Conservation (phyloP, 2,888 invertebrate species). For the Copidosoma aretas region DNA sequence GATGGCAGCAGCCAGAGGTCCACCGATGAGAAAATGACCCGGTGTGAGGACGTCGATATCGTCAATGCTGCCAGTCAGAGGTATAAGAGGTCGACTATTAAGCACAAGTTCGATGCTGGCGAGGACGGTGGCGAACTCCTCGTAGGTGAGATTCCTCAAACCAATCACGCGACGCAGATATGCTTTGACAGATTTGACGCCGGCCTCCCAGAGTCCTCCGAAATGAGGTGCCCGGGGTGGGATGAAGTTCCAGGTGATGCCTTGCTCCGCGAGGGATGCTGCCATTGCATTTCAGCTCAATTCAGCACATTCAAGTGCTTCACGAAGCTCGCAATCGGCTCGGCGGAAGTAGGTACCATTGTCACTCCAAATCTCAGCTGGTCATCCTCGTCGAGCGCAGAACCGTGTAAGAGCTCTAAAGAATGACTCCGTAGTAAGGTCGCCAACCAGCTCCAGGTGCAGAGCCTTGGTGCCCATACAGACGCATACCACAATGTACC, state of each 20-base stretch:
- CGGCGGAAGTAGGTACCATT: neutral
- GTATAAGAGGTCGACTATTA: neutral
- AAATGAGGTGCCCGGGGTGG: neutral
- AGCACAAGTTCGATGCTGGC: neutral
- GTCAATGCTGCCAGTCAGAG: neutral
- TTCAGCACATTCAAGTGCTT: neutral
- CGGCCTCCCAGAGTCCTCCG: neutral
- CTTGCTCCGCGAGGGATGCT: neutral
- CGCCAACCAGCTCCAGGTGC: conserved; percentile 6
- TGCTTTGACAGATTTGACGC: neutral
- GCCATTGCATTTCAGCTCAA: neutral
- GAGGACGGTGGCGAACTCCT: neutral
- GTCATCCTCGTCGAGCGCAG: conserved; percentile 45
- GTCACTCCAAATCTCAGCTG: conserved; percentile 2
- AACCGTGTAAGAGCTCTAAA: neutral
- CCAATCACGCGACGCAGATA: neutral
- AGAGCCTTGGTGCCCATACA: conserved; percentile 4
- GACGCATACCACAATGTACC: neutral
- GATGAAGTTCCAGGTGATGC: neutral
- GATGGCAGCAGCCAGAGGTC: neutral
- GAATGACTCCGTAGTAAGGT: conserved; percentile 10
- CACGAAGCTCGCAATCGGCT: neutral
- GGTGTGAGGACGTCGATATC: neutral
- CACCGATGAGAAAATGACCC: neutral
- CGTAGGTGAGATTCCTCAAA: neutral